Evolutionary conservation across 2,113 vertebrate species (phyloP).

Genomic region (Tylochromis polylepis): DNA sequence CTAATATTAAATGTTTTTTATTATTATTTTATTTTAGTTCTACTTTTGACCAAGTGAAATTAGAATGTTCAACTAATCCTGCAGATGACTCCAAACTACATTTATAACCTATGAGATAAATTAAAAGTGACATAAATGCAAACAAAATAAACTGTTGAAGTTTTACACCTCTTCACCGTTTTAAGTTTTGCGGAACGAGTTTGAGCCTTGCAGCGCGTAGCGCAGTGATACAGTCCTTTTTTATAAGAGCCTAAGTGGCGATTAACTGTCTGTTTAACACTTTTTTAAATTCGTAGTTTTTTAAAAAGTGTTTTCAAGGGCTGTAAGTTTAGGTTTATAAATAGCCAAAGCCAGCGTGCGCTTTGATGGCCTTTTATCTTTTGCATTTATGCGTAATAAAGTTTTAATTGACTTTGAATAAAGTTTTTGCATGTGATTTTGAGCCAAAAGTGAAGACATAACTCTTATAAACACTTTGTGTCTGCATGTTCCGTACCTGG

Average conservation of each 20-base stretch:
- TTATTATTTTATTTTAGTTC: background rate
- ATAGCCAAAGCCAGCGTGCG: background rate
- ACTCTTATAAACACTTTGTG: background rate
- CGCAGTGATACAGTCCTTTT: background rate
- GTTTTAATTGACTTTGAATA: background rate
- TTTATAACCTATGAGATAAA: background rate
- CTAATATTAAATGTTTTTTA: background rate
- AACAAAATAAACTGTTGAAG: background rate
- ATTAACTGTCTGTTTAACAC: background rate
- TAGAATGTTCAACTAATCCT: background rate
- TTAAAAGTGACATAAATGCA: background rate
- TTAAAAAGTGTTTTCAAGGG: background rate
- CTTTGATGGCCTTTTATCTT: background rate
- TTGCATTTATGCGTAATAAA: background rate
- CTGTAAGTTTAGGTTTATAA: background rate
- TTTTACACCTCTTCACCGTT: background rate
- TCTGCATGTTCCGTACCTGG: slow-evolving; percentile 77
- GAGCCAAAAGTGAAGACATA: background rate
- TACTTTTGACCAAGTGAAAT: background rate
- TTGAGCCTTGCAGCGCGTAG: background rate
- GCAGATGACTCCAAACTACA: background rate
- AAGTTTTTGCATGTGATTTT: background rate
- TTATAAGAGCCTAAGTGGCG: background rate
- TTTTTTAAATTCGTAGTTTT: background rate
- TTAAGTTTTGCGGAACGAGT: background rate